Conservation (phyloP, 2,113 vertebrate species). For the Oceanites oceanicus region DNA sequence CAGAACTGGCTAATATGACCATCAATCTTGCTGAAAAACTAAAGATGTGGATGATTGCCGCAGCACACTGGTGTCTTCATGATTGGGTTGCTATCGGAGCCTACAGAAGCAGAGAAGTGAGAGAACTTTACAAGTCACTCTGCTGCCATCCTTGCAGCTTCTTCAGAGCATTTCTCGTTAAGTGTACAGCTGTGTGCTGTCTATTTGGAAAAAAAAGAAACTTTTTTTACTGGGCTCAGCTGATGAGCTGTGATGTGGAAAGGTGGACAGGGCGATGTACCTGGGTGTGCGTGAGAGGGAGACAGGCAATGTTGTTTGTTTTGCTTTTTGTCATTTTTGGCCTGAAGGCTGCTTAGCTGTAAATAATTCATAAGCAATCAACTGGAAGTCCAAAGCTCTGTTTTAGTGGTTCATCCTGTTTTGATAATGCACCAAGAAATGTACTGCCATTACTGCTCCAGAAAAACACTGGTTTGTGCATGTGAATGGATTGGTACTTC, state of each 20-base stretch:
- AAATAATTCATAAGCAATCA: neutral
- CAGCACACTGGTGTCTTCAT: neutral
- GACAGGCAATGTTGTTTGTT: neutral
- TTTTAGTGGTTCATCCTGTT: neutral
- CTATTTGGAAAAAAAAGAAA: neutral
- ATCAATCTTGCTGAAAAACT: neutral
- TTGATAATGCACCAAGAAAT: neutral
- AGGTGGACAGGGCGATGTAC: neutral
- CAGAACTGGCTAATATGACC: neutral
- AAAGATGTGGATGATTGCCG: neutral
- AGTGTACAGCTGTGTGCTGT: neutral
- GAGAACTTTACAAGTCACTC: neutral
- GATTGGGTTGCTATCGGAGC: neutral
- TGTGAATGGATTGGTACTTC: neutral
- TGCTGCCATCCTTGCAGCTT: neutral
- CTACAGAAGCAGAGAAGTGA: neutral
- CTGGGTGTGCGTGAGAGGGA: neutral
- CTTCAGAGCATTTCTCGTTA: neutral
- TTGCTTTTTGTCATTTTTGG: neutral
- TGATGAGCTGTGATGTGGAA: neutral
- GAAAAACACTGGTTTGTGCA: neutral
- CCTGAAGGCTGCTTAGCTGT: neutral
- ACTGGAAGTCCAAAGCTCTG: neutral
- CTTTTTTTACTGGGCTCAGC: neutral
- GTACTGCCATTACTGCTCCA: neutral